Conservation (phyloP, 2,888 invertebrate species). For the Cheilosia soror region DNA sequence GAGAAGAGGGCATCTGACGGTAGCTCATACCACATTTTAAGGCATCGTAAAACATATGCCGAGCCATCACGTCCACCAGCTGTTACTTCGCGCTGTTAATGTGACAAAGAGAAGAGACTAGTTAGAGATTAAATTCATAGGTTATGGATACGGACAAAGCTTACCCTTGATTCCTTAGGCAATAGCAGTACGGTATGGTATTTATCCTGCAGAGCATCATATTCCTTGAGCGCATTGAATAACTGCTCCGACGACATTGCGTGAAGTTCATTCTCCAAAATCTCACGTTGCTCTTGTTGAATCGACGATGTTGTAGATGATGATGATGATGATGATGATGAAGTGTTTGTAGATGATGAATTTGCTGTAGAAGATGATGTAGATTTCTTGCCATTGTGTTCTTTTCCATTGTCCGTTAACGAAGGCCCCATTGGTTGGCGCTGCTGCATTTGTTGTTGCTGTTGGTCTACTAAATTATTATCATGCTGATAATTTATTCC, state of each 20-base stretch:
- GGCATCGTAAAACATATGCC: slow-evolving; percentile 91
- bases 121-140: not conserved
- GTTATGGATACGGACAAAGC: slow-evolving; percentile 51
- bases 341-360: slow-evolving; percentile 40
- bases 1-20: slow-evolving; percentile 91
- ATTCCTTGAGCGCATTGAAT: slow-evolving; percentile 87
- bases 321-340: slow-evolving; percentile 55
- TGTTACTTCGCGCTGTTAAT: slow-evolving; percentile 87
- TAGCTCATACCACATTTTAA: slow-evolving; percentile 93
- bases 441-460: slow-evolving; percentile 78
- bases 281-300: slow-evolving; percentile 76
- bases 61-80: slow-evolving; percentile 91
- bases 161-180: slow-evolving; percentile 87
- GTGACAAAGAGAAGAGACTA: not conserved
- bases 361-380: slow-evolving; percentile 67
- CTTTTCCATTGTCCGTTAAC: slow-evolving; percentile 79
- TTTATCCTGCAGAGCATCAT: slow-evolving; percentile 88
- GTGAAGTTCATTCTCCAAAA: slow-evolving; percentile 80
- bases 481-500: slow-evolving; percentile 82
- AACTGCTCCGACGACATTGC: slow-evolving; percentile 83
- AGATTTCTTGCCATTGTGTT: slow-evolving; percentile 77
- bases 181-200: slow-evolving; percentile 88
- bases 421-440: slow-evolving; percentile 79
- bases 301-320: slow-evolving; percentile 52
- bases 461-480: slow-evolving; percentile 81